These are phyloP conservation scores for Neolamprologus multifasciatus DNA, from an alignment of 2,797 vertebrate genomes.

Conservation along the genomic window DNA sequence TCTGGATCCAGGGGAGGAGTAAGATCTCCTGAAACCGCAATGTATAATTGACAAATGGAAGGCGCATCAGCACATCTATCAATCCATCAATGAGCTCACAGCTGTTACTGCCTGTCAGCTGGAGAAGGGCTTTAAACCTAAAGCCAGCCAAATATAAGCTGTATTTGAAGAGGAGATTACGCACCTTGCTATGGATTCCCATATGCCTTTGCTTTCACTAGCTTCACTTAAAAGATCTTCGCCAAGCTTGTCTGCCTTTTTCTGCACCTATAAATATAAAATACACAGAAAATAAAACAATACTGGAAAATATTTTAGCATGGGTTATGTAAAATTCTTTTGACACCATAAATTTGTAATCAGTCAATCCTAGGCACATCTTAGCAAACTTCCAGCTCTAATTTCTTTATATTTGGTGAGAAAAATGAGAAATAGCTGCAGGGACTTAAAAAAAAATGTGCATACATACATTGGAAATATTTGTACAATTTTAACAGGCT, in stretches of 20 bases:
- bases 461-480: neutral
- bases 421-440: neutral
- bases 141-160: neutral
- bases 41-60: constrained; percentile 45
- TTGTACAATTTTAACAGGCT: neutral
- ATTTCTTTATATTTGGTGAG: neutral
- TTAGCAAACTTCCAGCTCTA: neutral
- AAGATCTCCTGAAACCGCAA: constrained; percentile 66
- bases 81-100: constrained; percentile 15
- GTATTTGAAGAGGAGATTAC: neutral
- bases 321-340: neutral
- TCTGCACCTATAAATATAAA: constrained; percentile 81
- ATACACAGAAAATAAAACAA: neutral
- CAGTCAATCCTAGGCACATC: neutral
- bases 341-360: neutral
- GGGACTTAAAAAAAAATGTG: neutral
- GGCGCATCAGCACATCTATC: constrained; percentile 1
- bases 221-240: constrained; percentile 87
- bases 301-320: neutral
- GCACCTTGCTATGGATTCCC: constrained; percentile 86
- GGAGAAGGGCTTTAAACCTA: neutral
- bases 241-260: constrained; percentile 83
- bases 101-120: constrained; percentile 7
- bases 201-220: constrained; percentile 74
- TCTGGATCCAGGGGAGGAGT: constrained; percentile 60